Evolutionary conservation across 1,140 invertebrate species (phyloP), one percentile per base, ranked within the genome.

Genomic region (Cyrtorhinus lividipennis): DNA sequence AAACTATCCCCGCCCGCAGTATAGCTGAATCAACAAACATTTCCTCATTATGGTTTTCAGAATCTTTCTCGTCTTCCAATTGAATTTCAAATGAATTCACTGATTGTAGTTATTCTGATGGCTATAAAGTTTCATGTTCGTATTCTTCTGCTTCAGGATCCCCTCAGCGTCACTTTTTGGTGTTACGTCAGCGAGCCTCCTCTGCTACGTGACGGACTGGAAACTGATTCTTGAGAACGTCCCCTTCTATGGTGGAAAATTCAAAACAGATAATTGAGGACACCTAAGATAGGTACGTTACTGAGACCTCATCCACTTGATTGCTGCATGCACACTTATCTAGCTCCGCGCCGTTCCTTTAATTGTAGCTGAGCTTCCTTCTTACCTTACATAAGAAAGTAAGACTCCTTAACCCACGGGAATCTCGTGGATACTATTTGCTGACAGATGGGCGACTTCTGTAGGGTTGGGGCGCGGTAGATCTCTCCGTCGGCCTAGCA

Each of bases 141-240:
- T 38, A 38, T 62, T 57, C 53, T n/a, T 59, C 56, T 24, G 58
- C 73, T 73, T 46, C 57, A 86, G 83, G 78, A 24, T 79, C 24
- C 77, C 82, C 46, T 81, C 83, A 26, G 76, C 74, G 5, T 67
- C 71, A 0, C 73, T 73, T 2, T 90, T 83, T 71, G 85, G 86
- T 62, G 77, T 76, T 44, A 72, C 78, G 2, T 80, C 77, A 48
- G 75, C 75, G 61, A 64, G 80, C 12, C 74, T 71, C 0, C 30
- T 84, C 2, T 71, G 83, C 10, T 90, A 87, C 71, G 78, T 86
- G 58, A 88, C 86, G 0, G 87, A 90, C 68, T 90, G 87, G 87
- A 85, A 83, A 73, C 67, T 80, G 13, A 72, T 89, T 63, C 73
- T 83, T 44, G 76, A 83, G 68, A 82, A 85, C 69, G 72, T 90